These are phyloP conservation scores for Pseudomyrmex concolor DNA, from an alignment of 1,140 invertebrate genomes.

Conservation along the genomic window DNA sequence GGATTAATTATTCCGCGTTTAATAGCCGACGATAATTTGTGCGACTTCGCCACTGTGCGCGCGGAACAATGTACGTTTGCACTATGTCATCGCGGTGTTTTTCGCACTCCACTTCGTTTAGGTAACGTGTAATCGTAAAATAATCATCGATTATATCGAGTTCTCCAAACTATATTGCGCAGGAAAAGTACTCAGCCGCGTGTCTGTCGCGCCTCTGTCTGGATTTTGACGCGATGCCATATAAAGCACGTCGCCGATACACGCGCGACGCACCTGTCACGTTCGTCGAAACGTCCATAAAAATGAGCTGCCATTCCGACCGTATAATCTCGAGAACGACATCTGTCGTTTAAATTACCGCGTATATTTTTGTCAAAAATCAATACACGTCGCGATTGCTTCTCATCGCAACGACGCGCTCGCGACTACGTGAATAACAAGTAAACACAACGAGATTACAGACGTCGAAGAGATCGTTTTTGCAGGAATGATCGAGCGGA, in stretches of 20 bases:
- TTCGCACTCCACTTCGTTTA: conserved; percentile 30
- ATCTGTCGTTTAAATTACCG: conserved; percentile 58
- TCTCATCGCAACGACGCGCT: background rate
- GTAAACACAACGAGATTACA: conserved; percentile 9
- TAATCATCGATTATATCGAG: conserved; percentile 13
- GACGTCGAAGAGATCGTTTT: conserved; percentile 5
- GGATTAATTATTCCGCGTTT: conserved; percentile 57
- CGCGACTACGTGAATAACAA: conserved; percentile 22
- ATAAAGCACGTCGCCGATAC: conserved; percentile 7
- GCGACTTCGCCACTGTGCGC: conserved; percentile 16
- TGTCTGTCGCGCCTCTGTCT: conserved; percentile 43
- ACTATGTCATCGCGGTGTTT: conserved; percentile 34
- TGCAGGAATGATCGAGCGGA: conserved; percentile 11
- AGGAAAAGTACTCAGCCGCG: conserved; percentile 31
- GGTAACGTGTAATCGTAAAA: conserved; percentile 29
- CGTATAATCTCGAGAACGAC: conserved; percentile 51
- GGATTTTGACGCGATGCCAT: conserved; percentile 45
- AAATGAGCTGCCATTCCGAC: conserved; percentile 52
- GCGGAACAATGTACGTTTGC: background rate
- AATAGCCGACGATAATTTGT: conserved; percentile 49
- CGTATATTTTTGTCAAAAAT: conserved; percentile 59
- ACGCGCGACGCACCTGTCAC: conserved; percentile 49
- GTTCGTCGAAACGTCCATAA: conserved; percentile 56
- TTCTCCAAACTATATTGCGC: background rate
- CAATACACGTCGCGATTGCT: conserved; percentile 43